Evolutionary conservation across 2,797 vertebrate species (phyloP).

Genomic region (Iguana delicatissima): DNA sequence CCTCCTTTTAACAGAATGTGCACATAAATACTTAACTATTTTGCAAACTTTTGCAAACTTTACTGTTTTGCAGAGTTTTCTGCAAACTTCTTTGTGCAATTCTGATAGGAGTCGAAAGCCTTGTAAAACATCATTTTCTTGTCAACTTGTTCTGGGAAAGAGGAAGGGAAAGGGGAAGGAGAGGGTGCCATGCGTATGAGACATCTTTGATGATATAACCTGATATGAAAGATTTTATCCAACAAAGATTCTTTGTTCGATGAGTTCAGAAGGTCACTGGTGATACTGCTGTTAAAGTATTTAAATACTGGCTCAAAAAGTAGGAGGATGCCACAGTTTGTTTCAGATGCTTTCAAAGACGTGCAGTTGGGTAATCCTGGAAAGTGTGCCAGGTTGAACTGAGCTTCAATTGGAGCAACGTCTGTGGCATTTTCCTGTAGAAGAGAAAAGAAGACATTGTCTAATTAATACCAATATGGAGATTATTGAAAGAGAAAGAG

Average conservation of each 20-base stretch:
- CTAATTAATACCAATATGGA: too few relatives aligned
- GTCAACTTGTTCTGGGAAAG: too few relatives aligned
- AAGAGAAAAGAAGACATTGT: too few relatives aligned
- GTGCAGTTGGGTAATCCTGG: not conserved
- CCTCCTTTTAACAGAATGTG: too few relatives aligned
- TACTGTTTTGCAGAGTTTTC: not conserved
- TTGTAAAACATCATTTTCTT: not conserved
- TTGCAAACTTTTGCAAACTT: too few relatives aligned
- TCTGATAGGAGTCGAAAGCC: not conserved
- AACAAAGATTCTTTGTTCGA: not conserved
- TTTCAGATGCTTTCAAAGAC: not conserved
- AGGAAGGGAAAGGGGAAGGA: too few relatives aligned
- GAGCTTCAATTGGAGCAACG: rapidly evolving
- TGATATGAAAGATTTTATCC: not conserved
- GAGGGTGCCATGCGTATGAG: too few relatives aligned
- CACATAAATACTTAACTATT: not conserved
- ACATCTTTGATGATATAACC: too few relatives aligned
- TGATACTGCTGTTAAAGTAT: rapidly evolving
- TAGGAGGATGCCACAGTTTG: not conserved
- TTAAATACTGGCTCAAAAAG: not conserved
- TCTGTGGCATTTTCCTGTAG: not conserved
- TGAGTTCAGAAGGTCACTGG: rapidly evolving
- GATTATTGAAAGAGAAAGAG: too few relatives aligned
- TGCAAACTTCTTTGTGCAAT: not conserved
- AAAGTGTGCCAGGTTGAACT: rapidly evolving